A percentile compares a stretch with the other conserved stretches of the same genome.
These are phyloP conservation scores for Enteromius anoplus DNA, from an alignment of 2,797 vertebrate genomes.

Conservation along the genomic window DNA sequence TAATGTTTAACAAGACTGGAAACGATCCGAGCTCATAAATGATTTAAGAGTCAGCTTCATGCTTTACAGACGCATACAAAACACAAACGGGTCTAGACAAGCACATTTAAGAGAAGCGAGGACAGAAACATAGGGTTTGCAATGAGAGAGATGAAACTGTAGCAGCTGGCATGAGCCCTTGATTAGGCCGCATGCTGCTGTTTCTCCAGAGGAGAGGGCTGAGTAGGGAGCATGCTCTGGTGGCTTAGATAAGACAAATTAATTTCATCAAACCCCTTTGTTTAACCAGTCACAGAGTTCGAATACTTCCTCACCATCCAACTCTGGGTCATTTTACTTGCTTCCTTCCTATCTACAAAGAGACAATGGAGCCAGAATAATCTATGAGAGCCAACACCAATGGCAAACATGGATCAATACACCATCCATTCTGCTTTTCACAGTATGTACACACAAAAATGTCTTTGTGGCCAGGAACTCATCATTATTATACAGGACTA, in stretches of 20 bases:
- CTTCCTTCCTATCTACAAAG: slow-evolving; percentile 32
- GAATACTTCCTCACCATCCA: slow-evolving; percentile 74
- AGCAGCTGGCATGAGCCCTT: slow-evolving; percentile 16
- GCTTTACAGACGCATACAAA: background rate
- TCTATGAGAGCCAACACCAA: slow-evolving; percentile 9
- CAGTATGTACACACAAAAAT: slow-evolving; percentile 8
- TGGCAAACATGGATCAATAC: background rate
- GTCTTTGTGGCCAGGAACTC: background rate
- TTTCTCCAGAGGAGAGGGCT: slow-evolving; percentile 73
- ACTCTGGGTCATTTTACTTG: background rate
- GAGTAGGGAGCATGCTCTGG: slow-evolving; percentile 65
- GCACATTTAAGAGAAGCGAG: background rate
- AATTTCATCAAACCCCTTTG: background rate
- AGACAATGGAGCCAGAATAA: slow-evolving; percentile 1
- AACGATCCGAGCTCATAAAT: background rate
- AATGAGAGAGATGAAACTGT: background rate
- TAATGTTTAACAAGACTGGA: background rate
- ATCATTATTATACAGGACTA: slow-evolving; percentile 67
- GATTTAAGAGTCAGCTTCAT: background rate
- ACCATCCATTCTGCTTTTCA: background rate
- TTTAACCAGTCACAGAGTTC: slow-evolving; percentile 62
- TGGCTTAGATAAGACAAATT: background rate
- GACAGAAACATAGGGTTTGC: too few species aligned
- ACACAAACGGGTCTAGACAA: background rate
- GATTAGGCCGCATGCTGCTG: slow-evolving; percentile 66